These are phyloP conservation scores for Rhagologus leucostigma DNA, from an alignment of 2,113 vertebrate species.

Conservation along the genomic window DNA sequence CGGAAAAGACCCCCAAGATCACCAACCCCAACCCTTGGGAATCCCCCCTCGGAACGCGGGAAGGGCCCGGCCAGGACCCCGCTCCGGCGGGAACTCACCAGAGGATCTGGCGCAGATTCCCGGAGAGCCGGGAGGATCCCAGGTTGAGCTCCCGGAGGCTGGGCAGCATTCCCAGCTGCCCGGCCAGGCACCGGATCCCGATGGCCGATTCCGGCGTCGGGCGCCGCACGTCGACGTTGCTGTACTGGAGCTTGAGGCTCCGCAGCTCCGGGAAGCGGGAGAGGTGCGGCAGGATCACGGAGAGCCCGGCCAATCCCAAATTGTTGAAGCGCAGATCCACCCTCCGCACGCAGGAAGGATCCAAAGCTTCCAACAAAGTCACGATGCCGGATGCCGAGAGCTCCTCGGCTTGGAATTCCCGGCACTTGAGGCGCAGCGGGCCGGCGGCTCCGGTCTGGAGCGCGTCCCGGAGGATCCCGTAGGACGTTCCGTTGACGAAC, in stretches of 20 bases:
- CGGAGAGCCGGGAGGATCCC: constrained; percentile 83
- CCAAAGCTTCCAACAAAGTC: constrained; percentile 76
- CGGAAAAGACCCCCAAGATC: not conserved
- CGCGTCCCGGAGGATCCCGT: constrained; percentile 73
- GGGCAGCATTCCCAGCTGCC: constrained; percentile 74
- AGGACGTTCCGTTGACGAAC: constrained; percentile 85
- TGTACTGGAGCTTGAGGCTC: constrained; percentile 84
- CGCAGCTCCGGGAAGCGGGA: constrained; percentile 76
- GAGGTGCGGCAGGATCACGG: constrained; percentile 78
- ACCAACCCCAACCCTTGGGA: not conserved
- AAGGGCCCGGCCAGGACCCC: no score
- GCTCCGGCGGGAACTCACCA: constrained; percentile 64
- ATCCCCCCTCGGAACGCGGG: rapidly evolving
- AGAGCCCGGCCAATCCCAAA: constrained; percentile 79
- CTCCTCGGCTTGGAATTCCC: constrained; percentile 84
- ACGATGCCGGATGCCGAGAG: constrained; percentile 77
- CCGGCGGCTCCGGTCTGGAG: constrained; percentile 50
- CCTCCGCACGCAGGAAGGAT: constrained; percentile 67
- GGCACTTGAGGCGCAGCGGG: constrained; percentile 81
- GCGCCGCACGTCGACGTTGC: constrained; percentile 82
- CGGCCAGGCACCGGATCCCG: constrained; percentile 72
- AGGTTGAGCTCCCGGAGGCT: constrained; percentile 81
- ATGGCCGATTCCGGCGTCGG: constrained; percentile 62
- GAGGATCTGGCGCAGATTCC: constrained; percentile 82
- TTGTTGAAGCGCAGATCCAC: constrained; percentile 86